These are phyloP conservation scores for Leptobrachium leishanense DNA, from an alignment of 2,113 vertebrate species.

Conservation along the genomic window DNA sequence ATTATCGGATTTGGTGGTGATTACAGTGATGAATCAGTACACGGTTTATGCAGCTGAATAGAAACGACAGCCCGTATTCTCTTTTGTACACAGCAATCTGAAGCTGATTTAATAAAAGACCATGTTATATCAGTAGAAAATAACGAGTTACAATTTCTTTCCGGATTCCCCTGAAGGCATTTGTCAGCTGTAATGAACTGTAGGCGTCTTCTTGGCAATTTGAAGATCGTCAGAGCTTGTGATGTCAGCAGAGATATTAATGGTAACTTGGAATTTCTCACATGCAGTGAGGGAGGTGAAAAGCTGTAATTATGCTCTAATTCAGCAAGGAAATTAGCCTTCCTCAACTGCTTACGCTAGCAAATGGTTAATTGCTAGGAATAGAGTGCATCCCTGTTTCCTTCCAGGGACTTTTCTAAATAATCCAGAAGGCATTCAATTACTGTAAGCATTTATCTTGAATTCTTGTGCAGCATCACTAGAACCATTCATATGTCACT, in stretches of 20 bases:
- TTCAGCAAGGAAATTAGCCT: neutral
- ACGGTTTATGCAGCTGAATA: neutral
- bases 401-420: too few species aligned
- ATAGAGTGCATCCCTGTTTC: too few species aligned
- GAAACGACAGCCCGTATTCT: conserved; percentile 3
- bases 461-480: too few species aligned
- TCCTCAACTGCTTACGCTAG: too few species aligned
- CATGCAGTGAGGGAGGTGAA: conserved; percentile 6
- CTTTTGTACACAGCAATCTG: neutral
- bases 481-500: too few species aligned
- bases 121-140: conserved; percentile 24
- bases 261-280: conserved; percentile 37
- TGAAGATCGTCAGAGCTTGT: conserved; percentile 29
- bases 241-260: conserved; percentile 42
- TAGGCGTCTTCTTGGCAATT: conserved; percentile 28
- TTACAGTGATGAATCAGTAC: neutral
- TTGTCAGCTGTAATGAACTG: conserved; percentile 23
- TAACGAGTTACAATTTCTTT: conserved; percentile 21
- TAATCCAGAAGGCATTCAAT: too few species aligned
- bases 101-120: conserved; percentile 12
- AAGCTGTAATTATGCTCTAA: conserved; percentile 18
- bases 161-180: conserved; percentile 23
- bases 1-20: too few species aligned
- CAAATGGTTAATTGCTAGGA: too few species aligned
- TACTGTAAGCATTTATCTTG: too few species aligned